phyloP scores from a whole-genome alignment of 2,888 invertebrate genomes.

The Pachydiplax longipennis region DNA sequence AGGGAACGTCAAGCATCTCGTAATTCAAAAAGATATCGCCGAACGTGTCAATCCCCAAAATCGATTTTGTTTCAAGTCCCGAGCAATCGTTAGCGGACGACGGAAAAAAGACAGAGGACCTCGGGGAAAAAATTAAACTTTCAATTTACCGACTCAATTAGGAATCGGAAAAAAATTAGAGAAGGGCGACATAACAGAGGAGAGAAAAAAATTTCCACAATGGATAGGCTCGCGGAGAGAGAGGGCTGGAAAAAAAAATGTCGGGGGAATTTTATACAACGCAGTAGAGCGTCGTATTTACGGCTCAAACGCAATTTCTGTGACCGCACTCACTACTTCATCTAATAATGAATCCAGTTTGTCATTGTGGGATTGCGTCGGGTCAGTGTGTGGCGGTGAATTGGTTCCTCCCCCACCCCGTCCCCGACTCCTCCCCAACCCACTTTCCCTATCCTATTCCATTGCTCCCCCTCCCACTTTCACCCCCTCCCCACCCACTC shows the following conservation, averaged over 20 bases:
- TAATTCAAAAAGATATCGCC: background rate
- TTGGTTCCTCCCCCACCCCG: background rate
- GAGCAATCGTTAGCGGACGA: background rate
- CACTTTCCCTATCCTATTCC: background rate
- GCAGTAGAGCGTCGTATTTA: slow-evolving; percentile 31
- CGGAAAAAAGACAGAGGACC: background rate
- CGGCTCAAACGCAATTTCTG: slow-evolving; percentile 34
- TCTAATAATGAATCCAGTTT: slow-evolving; percentile 44
- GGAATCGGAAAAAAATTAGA: slow-evolving; percentile 10
- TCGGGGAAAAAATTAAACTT: slow-evolving; percentile 1
- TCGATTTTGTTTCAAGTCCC: background rate
- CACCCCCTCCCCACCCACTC: background rate
- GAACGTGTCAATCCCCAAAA: background rate
- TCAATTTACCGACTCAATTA: slow-evolving; percentile 22
- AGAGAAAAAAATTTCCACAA: background rate
- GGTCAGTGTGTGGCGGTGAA: slow-evolving; percentile 14
- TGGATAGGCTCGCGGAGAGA: background rate
- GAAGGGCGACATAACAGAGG: background rate
- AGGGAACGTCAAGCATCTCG: background rate
- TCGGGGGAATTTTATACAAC: background rate
- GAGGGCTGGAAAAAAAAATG: background rate
- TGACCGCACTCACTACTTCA: slow-evolving; percentile 30
- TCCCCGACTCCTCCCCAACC: background rate
- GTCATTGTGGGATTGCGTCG: slow-evolving; percentile 39
- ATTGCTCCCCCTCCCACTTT: background rate